A percentile compares a stretch with the other conserved stretches of the same genome.
Evolutionary conservation across 2,888 invertebrate genomes (phyloP).

Genomic region (Tanaodytes sp.): DNA sequence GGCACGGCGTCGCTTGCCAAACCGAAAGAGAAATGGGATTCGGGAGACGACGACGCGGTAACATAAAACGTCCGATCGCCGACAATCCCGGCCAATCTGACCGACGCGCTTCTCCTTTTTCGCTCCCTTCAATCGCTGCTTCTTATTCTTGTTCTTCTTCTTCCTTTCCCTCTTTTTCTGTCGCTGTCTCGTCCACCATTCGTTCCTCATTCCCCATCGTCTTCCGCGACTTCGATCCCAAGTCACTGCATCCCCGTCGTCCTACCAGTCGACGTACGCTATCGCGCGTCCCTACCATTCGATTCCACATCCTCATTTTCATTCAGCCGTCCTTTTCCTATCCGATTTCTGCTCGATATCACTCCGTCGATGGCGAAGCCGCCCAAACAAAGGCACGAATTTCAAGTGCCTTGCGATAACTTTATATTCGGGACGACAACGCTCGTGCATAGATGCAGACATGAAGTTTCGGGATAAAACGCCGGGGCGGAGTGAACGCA

Average conservation of each 20-base stretch:
- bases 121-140: too few species aligned
- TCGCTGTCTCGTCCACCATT: too few species aligned
- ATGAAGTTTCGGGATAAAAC: conserved; percentile 38
- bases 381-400: conserved; percentile 35
- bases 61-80: conserved; percentile 45
- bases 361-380: not conserved
- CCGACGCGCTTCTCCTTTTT: too few species aligned
- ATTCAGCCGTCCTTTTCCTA: conserved; percentile 30
- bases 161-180: conserved; percentile 3
- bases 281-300: conserved; percentile 24
- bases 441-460: conserved; percentile 34
- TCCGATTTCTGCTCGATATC: conserved; percentile 36
- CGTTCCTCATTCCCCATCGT: too few species aligned
- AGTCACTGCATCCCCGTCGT: too few species aligned
- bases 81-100: conserved; percentile 28
- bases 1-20: conserved; percentile 45
- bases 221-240: too few species aligned
- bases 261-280: not conserved
- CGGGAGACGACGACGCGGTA: too few species aligned
- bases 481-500: too few species aligned
- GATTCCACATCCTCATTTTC: conserved; percentile 29
- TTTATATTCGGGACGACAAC: too few species aligned
- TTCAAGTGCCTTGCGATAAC: conserved; percentile 36
- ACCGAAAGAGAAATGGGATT: conserved; percentile 34
- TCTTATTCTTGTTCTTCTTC: conserved; percentile 15